Base-by-base conservation (phyloP, 1,140 invertebrate genomes). In the Tetranychus urticae region DNA sequence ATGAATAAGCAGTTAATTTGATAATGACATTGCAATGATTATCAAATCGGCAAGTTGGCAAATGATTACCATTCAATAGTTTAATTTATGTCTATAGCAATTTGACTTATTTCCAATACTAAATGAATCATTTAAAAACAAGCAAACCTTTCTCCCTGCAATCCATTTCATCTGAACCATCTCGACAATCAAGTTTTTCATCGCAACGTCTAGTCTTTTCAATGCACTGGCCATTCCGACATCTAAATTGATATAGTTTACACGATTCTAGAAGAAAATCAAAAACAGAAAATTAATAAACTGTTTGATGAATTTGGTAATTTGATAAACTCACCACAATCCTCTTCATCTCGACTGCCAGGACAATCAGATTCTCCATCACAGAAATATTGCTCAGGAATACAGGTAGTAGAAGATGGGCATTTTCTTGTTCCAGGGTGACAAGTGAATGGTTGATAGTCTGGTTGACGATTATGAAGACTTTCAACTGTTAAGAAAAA, bases 321-420 rank as follows among this genome's bases (percentile, higher is more conserved):
- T 52, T 52, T 52, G 48, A 23, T n/a, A 5, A 23, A 35, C 55
- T 81, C 75, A 83, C 86, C 81, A 76, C 89, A 94, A 68, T 82
- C 78, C 66, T 80, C 78, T 77, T 96, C 90, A 73, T 94, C 90
- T 3, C 83, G 86, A n/a, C 80, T 79, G 71, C 97, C 92, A 1
- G 80, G 82, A 70, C 94, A 97, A 72, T 97, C 92, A 68, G 88
- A 80, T 64, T 94, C 88, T 4, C 80, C 79, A 71, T 86, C 93
- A 71, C 94, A 98, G 34, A 81, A 73, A 89, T 91, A 97, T 6
- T 85, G 81, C 69, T 92, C 93, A 31, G 85, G 79, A 5, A 97
- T 80, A 71, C 94, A 98, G 64, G 83, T 81, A 57, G 82, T 82
- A 70, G 91, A 94, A 48, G 74, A 74, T 31, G 23, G 31, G 71